A percentile compares a stretch with the other conserved stretches of the same genome.
phyloP scores from a whole-genome alignment of 2,888 invertebrate genomes.

The Proisotoma minuta region DNA sequence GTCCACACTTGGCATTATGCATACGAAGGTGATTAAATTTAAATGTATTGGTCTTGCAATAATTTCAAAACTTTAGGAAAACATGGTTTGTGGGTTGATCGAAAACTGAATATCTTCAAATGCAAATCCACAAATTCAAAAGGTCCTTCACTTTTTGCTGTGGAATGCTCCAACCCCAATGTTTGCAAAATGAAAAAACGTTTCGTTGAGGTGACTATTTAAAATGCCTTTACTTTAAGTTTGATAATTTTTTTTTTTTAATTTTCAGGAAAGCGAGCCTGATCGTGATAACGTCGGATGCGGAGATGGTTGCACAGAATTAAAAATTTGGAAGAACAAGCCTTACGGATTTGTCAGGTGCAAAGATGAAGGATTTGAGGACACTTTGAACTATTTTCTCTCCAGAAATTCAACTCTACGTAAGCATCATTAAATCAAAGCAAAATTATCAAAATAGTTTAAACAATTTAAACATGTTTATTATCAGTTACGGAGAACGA shows the following conservation, averaged over 20 bases:
- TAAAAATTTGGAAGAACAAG: constrained; percentile 34
- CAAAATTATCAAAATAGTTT: background rate
- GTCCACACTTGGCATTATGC: constrained; percentile 30
- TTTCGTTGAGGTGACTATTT: constrained; percentile 15
- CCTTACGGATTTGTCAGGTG: constrained; percentile 32
- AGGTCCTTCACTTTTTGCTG: constrained; percentile 27
- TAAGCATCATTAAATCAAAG: constrained; percentile 11
- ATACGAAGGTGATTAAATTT: background rate
- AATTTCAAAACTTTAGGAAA: no score
- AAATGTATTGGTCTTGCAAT: background rate
- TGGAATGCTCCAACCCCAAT: constrained; percentile 31
- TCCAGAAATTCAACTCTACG: constrained; percentile 30
- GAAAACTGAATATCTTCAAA: constrained; percentile 31
- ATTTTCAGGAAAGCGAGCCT: constrained; percentile 6
- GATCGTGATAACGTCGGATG: constrained; percentile 13
- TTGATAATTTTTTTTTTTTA: background rate
- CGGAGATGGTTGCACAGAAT: constrained; percentile 31
- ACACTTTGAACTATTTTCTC: constrained; percentile 31
- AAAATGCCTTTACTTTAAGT: background rate
- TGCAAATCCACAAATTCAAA: constrained; percentile 24
- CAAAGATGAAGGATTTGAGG: constrained; percentile 34
- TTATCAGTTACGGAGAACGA: constrained; percentile 31
- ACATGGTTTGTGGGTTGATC: constrained; percentile 27
- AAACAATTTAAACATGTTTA: background rate
- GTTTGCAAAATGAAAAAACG: constrained; percentile 29